A percentile compares a stretch with the other conserved stretches of the same genome.
Evolutionary conservation across 2,797 vertebrate species (phyloP).

Genomic region (Pitangus sulphuratus): DNA sequence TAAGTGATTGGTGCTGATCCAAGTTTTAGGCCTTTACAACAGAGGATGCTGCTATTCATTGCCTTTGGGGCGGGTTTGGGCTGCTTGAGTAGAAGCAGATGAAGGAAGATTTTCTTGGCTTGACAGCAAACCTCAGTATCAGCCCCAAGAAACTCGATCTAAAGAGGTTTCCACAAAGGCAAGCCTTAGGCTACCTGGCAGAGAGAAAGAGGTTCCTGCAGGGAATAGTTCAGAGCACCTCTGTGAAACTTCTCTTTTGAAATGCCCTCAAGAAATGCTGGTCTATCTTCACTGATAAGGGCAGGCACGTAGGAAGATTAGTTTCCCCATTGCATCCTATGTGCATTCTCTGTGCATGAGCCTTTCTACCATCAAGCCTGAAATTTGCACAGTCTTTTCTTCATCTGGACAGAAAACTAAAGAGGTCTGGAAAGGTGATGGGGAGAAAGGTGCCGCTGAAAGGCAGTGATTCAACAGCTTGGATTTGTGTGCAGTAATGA

Average conservation of each 20-base stretch:
- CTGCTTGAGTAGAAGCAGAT: conserved; percentile 43
- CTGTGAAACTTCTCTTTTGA: conserved; percentile 18
- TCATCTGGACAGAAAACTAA: background rate
- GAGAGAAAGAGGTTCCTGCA: conserved; percentile 12
- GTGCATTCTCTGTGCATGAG: background rate
- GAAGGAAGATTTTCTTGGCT: conserved; percentile 47
- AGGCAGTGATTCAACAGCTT: background rate
- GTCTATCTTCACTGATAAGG: background rate
- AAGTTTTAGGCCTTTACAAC: conserved; percentile 44
- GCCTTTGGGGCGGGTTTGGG: conserved; percentile 28
- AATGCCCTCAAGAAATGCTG: conserved; percentile 15
- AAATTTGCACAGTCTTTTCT: background rate
- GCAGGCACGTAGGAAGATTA: background rate
- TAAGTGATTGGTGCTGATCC: conserved; percentile 32
- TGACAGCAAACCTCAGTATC: conserved; percentile 31
- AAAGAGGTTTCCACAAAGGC: conserved; percentile 49
- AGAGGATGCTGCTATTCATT: conserved; percentile 31
- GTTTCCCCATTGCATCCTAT: background rate
- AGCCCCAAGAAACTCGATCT: conserved; percentile 35
- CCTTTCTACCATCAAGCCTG: background rate
- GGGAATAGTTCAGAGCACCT: conserved; percentile 20
- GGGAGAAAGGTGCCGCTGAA: background rate
- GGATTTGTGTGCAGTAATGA: background rate
- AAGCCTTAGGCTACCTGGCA: conserved; percentile 46
- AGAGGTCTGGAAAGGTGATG: background rate